phyloP scores from a whole-genome alignment of 2,113 vertebrate species.

The Todiramphus saurophagus region DNA sequence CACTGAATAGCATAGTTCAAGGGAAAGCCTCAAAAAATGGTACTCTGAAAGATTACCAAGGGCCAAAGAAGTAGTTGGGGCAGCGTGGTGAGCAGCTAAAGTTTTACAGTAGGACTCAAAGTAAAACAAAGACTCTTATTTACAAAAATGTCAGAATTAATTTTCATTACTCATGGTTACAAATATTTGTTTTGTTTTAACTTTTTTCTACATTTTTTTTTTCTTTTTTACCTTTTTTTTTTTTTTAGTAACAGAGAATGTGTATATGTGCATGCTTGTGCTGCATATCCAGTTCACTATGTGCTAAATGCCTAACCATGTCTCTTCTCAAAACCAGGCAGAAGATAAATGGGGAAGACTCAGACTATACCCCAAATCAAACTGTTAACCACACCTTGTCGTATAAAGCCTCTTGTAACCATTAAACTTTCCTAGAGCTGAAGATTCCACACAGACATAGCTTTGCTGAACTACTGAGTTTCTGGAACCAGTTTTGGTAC shows the following conservation, averaged over 20 bases:
- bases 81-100: background rate
- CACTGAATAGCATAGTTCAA: background rate
- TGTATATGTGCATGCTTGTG: background rate
- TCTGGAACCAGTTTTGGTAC: background rate
- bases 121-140: background rate
- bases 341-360: background rate
- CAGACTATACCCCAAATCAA: background rate
- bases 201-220: background rate
- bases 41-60: background rate
- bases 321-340: background rate
- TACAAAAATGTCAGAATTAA: background rate
- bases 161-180: background rate
- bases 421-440: background rate
- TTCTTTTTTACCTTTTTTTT: fast-evolving
- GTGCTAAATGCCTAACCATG: background rate
- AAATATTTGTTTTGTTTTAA: too few species aligned
- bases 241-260: background rate
- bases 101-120: background rate
- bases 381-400: background rate
- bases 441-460: fast-evolving
- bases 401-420: background rate
- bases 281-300: background rate
- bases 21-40: background rate
- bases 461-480: background rate
- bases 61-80: background rate